Evolutionary conservation across 2,113 vertebrate species (phyloP), one percentile per base, ranked within the genome.

Genomic region (Etia nguti): DNA sequence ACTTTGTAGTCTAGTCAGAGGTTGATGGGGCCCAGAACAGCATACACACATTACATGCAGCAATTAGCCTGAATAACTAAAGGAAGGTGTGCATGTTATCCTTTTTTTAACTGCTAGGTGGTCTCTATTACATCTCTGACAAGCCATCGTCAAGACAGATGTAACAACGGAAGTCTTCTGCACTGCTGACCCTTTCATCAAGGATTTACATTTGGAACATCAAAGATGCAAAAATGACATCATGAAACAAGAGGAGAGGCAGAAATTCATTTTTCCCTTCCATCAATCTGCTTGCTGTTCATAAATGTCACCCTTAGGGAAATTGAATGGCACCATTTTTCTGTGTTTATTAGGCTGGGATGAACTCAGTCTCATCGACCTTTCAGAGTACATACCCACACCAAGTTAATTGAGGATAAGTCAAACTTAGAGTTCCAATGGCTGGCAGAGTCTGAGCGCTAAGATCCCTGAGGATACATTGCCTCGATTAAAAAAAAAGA

Each of bases 261-360:
- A 48, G 52, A 34, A 62, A 85, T 84, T 87, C 11, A 26, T 88
- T 87, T 81, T 62, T 24, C 83, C 38, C 70, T 20, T 65, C 88
- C 84, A 93, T 94, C 86, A 90, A 90, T 94, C 92, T 88, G 86
- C 18, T 5, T 36, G 4, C 38, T 5, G 46, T 90, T 90, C 91
- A 91, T 95, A 93, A 95, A 92, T 93, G 92, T 93, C 93, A 91
- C 68, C 79, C 85, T 48, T 46, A 52, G 77, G 87, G 90, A 92
- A 94, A 93, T 86, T 90, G 91, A 94, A 92, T 88, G 84, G 82
- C 88, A 88, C 90, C 88, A 90, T 94, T 92, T 92, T 79, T 94
- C 93, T 88, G 84, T 91, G 88, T 94, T 94, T 93, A 95, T 95
- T 88, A 90, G 86, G 83, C 81, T 83, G 62, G 80, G 82, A 84